These are phyloP conservation scores for Palythoa caribaeorum DNA, from an alignment of 92 coral and sea anemone species.

Conservation along the genomic window DNA sequence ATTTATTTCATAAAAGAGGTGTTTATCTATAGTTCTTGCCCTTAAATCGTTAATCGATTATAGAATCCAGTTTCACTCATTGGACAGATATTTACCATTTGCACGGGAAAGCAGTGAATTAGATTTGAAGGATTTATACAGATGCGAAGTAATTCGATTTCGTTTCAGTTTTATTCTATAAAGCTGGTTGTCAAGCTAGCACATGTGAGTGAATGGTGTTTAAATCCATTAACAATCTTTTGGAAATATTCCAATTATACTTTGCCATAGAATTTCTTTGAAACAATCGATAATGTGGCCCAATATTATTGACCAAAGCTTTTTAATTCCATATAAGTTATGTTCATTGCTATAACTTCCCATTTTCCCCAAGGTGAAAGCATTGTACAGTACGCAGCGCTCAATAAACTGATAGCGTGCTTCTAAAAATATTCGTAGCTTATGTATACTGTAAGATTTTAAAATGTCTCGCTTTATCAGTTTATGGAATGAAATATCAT, in stretches of 20 bases:
- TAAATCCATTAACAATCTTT: not conserved
- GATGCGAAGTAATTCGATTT: not conserved
- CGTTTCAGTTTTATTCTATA: not conserved
- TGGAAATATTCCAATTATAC: conserved; percentile 27
- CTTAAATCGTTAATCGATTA: too few relatives aligned
- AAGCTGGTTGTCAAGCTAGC: not conserved
- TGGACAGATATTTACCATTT: not conserved
- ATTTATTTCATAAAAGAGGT: too few relatives aligned
- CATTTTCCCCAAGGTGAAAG: conserved; percentile 3
- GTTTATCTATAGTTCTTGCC: too few relatives aligned
- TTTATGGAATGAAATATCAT: not conserved
- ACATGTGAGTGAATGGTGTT: not conserved
- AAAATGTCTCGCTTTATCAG: not conserved
- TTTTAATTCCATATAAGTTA: not conserved
- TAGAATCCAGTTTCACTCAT: too few relatives aligned
- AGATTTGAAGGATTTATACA: not conserved
- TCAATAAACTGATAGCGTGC: not conserved
- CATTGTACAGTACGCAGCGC: not conserved
- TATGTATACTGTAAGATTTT: not conserved
- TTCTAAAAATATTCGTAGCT: not conserved
- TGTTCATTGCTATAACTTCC: not conserved
- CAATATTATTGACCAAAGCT: not conserved
- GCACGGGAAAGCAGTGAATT: not conserved
- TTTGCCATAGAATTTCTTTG: not conserved
- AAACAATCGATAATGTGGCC: conserved; percentile 12